Conservation (phyloP, 2,113 vertebrate genomes). For the Trichomycterus rosablanca region DNA sequence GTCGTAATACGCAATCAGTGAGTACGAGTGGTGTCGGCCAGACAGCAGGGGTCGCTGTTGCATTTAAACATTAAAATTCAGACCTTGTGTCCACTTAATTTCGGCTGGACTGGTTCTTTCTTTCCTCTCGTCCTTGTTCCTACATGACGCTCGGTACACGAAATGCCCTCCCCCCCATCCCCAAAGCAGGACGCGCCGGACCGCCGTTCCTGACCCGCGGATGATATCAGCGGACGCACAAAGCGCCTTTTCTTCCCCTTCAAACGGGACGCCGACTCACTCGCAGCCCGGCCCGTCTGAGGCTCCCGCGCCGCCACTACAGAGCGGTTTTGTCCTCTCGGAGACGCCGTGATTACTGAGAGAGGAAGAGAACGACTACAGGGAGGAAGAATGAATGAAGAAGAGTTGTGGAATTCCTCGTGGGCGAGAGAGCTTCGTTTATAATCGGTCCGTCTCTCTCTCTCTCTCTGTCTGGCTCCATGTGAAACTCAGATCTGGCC, state of each 20-base stretch:
- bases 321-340: constrained; percentile 11
- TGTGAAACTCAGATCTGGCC: constrained; percentile 11
- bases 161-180: too few relatives aligned
- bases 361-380: background rate
- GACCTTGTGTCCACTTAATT: too few relatives aligned
- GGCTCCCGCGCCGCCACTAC: background rate
- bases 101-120: background rate
- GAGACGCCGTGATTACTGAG: constrained; percentile 11
- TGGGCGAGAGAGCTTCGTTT: constrained; percentile 27
- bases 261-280: constrained; percentile 9
- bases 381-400: background rate
- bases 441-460: constrained; percentile 7
- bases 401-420: constrained; percentile 21
- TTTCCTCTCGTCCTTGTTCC: too few relatives aligned
- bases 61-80: too few relatives aligned
- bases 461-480: constrained; percentile 23
- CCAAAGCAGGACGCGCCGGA: background rate
- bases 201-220: constrained; percentile 1
- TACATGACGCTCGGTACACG: too few relatives aligned
- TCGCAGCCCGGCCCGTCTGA: constrained; percentile 3
- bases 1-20: too few relatives aligned
- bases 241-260: constrained; percentile 24
- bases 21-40: too few relatives aligned
- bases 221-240: background rate
- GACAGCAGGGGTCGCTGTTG: too few relatives aligned